Evolutionary conservation across 2,113 vertebrate species (phyloP).

Genomic region (Vicugna pacos): DNA sequence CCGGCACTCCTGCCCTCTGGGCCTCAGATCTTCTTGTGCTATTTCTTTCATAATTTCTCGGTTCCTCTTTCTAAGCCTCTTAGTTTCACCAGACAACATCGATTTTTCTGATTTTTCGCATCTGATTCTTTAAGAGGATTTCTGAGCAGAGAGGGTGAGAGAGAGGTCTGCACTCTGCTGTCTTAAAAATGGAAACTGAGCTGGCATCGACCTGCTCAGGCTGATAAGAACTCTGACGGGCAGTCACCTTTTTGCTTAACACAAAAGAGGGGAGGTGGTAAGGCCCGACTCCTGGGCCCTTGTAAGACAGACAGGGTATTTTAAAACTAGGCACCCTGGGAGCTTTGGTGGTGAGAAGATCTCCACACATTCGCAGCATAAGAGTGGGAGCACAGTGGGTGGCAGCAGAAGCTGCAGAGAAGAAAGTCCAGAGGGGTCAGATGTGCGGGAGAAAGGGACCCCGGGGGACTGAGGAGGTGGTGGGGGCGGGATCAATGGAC

Average conservation of each 20-base stretch:
- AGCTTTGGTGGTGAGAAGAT: background rate
- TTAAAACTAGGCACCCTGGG: background rate
- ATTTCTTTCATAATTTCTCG: background rate
- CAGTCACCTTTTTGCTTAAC: background rate
- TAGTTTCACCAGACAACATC: background rate
- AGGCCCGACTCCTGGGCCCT: background rate
- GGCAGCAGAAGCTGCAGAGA: too few relatives aligned
- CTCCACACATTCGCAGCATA: background rate
- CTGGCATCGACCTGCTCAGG: background rate
- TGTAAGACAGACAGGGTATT: background rate
- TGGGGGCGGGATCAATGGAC: background rate
- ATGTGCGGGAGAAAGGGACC: background rate
- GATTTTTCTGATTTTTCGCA: background rate
- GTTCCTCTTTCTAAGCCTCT: background rate
- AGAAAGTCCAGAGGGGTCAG: background rate
- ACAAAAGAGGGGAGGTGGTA: background rate
- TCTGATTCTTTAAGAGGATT: background rate
- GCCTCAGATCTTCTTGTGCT: background rate
- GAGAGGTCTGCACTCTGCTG: background rate
- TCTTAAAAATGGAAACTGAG: background rate
- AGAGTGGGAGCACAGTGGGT: background rate
- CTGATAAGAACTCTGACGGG: background rate
- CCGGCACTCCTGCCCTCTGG: background rate
- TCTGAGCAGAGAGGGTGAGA: background rate
- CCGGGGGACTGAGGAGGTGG: rapidly evolving